Conservation (phyloP, 2,797 vertebrate genomes). For the Poecilia gillii region DNA sequence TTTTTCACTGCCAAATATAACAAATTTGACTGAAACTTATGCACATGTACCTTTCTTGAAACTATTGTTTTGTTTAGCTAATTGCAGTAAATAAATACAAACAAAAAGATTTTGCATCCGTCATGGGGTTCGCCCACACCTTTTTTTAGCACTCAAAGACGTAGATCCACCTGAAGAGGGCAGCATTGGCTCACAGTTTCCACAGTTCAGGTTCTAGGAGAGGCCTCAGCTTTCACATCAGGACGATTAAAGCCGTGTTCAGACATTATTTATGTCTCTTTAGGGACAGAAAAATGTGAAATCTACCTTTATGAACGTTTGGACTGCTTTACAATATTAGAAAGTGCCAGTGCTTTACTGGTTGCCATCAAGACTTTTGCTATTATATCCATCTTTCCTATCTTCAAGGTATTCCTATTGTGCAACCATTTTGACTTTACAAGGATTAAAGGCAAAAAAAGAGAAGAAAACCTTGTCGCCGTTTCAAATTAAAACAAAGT, state of each 20-base stretch:
- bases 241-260: background rate
- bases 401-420: background rate
- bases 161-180: slow-evolving; percentile 70
- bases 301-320: background rate
- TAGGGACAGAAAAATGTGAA: slow-evolving; percentile 5
- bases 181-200: slow-evolving; percentile 71
- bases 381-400: background rate
- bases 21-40: too few species aligned
- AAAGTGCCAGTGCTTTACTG: background rate
- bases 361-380: background rate
- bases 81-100: background rate
- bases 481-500: background rate
- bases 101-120: too few species aligned
- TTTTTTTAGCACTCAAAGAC: slow-evolving; percentile 14
- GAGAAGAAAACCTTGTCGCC: background rate
- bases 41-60: background rate
- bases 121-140: background rate
- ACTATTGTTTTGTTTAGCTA: background rate
- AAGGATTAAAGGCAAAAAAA: background rate
- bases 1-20: background rate
- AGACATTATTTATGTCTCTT: slow-evolving; percentile 24
- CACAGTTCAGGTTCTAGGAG: background rate
- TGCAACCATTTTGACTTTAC: background rate
- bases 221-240: slow-evolving; percentile 22
- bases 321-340: background rate